Evolutionary conservation across 1,140 invertebrate genomes (phyloP), one percentile per base, ranked within the genome.

Genomic region (Maniola jurtina): DNA sequence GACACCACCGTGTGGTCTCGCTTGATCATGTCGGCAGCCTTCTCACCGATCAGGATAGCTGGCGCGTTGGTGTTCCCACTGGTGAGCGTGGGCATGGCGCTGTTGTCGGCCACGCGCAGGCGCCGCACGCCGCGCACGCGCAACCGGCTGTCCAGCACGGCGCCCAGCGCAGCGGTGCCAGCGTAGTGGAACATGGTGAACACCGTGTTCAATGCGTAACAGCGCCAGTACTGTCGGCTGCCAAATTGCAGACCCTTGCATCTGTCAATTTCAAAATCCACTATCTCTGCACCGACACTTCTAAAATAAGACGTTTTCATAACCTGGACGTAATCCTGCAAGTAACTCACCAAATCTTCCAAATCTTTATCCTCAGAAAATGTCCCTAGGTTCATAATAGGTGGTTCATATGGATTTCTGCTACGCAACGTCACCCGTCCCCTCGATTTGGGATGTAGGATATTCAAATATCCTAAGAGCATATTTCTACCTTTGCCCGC

Each of bases 101-200:
- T 79, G 4, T 76, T 73, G 64, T 86, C 83, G 0, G 71, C 64
- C 8, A 86, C 75, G 15, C 81, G 58, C 9, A 84, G 52, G 1
- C 45, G 66, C 0, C 45, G 48, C 11, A 92, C 66, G 0, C 91
- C 91, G 34, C 78, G 66, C 7, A 93, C 91, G 48, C 59, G 69
- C 35, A 90, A 75, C 38, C 85, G 45, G 5, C 87, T 77, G 72
- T 93, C 91, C 40, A 88, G 68, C 61, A 90, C 86, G 0, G 72
- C 63, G 5, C 91, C 92, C 92, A 93, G 93, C 59, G 86, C 85
- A 71, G 91, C 91, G 2, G 92, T 92, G 7, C 92, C 84, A 40
- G 47, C 42, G 38, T 63, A 89, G 76, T 92, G 91, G 66, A 84
- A 92, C 0, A 87, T 65, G 1, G 82, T 90, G 0, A 68, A 66